Evolutionary conservation across 2,888 invertebrate species (phyloP).

Genomic region (Escarpia spicata): DNA sequence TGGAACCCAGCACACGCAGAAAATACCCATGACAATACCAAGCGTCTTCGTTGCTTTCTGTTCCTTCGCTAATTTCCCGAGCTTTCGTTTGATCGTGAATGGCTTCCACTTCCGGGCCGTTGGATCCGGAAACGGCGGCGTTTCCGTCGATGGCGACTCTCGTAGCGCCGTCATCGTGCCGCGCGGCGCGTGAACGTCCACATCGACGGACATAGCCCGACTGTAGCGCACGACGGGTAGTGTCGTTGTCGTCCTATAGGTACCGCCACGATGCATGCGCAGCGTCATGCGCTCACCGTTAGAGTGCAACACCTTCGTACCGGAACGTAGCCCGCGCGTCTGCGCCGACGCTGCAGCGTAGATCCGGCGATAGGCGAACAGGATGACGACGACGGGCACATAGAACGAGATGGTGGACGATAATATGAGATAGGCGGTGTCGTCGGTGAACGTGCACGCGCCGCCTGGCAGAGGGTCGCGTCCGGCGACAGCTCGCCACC

Average conservation of each 20-base stretch:
- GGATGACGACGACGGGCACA: conserved; percentile 94
- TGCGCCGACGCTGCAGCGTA: conserved; percentile 93
- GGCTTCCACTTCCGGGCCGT: conserved; percentile 62
- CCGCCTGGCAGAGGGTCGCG: conserved; percentile 39
- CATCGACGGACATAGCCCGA: background rate
- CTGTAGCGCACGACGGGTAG: conserved; percentile 40
- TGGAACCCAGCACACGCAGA: conserved; percentile 96
- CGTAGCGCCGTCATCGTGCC: conserved; percentile 27
- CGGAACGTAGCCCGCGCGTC: conserved; percentile 87
- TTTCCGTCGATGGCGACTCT: conserved; percentile 25
- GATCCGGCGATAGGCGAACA: conserved; percentile 96
- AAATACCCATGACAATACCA: conserved; percentile 96
- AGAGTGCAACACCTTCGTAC: conserved; percentile 60
- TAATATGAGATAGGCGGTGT: conserved; percentile 94
- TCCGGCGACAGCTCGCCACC: conserved; percentile 66
- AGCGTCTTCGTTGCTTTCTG: conserved; percentile 97
- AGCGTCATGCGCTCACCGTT: conserved; percentile 77
- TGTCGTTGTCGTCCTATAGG: conserved; percentile 64
- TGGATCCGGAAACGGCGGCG: conserved; percentile 34
- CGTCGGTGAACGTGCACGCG: conserved; percentile 92
- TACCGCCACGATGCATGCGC: conserved; percentile 93
- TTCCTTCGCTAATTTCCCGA: conserved; percentile 95
- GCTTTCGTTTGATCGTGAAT: conserved; percentile 89
- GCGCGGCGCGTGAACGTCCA: conserved; percentile 12
- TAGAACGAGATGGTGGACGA: conserved; percentile 98